Evolutionary conservation across 2,888 invertebrate genomes (phyloP).

Genomic region (Rhamnusium bicolor): DNA sequence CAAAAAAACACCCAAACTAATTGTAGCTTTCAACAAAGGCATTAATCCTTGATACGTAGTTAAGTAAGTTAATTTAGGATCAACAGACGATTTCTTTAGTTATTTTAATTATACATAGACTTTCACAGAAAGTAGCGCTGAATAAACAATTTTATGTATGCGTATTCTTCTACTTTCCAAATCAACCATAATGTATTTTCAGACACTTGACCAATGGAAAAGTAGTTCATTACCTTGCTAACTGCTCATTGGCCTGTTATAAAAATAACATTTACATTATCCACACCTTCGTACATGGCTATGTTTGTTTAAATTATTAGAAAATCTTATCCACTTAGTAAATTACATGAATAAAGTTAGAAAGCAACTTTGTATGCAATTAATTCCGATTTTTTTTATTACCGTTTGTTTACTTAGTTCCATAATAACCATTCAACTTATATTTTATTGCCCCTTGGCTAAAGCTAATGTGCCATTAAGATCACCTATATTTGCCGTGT

Average conservation of each 20-base stretch:
- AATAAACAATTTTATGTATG: not conserved
- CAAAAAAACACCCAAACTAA: no score
- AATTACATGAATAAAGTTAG: not conserved
- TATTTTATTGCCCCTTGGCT: slow-evolving; percentile 12
- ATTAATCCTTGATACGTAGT: no score
- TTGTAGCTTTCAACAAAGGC: no score
- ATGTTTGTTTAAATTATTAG: slow-evolving; percentile 28
- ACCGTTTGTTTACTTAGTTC: not conserved
- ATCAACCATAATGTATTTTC: not conserved
- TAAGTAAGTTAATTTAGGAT: no score
- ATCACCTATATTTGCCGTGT: slow-evolving; percentile 11
- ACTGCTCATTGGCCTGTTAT: slow-evolving; percentile 4
- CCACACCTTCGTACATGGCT: slow-evolving; percentile 17
- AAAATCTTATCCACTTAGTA: not conserved
- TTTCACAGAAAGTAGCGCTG: slow-evolving; percentile 17
- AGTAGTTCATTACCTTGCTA: slow-evolving; percentile 12
- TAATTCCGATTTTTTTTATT: not conserved
- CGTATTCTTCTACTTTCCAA: slow-evolving; percentile 16
- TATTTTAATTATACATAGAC: not conserved
- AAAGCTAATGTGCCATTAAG: not conserved
- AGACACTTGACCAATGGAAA: slow-evolving; percentile 4
- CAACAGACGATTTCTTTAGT: not conserved
- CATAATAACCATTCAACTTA: not conserved
- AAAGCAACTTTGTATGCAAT: not conserved
- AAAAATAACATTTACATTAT: slow-evolving; percentile 15